A percentile compares a stretch with the other conserved stretches of the same genome.
phyloP scores from a whole-genome alignment of 2,113 vertebrate species.

The Sakesphorus luctuosus region DNA sequence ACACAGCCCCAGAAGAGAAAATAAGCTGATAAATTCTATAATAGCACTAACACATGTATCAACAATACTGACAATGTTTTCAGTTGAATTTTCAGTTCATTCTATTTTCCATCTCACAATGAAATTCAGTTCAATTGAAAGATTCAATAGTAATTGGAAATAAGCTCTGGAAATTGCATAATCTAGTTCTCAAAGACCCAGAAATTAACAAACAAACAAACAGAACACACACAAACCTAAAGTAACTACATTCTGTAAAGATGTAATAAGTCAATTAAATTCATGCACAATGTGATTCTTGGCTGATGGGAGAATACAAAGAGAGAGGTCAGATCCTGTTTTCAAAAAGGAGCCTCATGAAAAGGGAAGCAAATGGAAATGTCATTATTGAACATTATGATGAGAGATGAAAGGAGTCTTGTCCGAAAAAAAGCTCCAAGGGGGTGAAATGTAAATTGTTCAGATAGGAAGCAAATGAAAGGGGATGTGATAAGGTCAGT shows the following conservation, averaged over 20 bases:
- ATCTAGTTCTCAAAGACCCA: conserved; percentile 36
- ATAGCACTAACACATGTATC: conserved; percentile 42
- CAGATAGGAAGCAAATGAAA: conserved; percentile 57
- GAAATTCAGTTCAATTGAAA: conserved; percentile 60
- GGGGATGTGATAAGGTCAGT: conserved; percentile 42
- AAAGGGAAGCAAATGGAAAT: conserved; percentile 70
- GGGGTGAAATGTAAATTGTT: conserved; percentile 66
- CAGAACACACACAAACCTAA: conserved; percentile 45
- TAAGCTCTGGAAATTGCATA: conserved; percentile 17
- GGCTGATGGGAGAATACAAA: conserved; percentile 59
- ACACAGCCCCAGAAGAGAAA: conserved; percentile 27
- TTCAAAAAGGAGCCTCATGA: conserved; percentile 51
- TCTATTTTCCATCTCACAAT: conserved; percentile 47
- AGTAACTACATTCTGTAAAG: conserved; percentile 34
- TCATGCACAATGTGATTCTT: conserved; percentile 34
- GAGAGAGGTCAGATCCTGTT: conserved; percentile 47
- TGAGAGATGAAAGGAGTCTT: conserved; percentile 66
- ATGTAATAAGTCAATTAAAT: conserved; percentile 67
- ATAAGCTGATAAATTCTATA: conserved; percentile 53
- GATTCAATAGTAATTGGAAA: conserved; percentile 63
- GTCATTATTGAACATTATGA: conserved; percentile 70
- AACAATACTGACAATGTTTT: conserved; percentile 55
- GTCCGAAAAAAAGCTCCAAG: conserved; percentile 22
- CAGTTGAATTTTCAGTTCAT: conserved; percentile 38
- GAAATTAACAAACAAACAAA: conserved; percentile 70